Base-by-base conservation (phyloP, 2,113 vertebrate species). In the Trematocara nigrifrons region DNA sequence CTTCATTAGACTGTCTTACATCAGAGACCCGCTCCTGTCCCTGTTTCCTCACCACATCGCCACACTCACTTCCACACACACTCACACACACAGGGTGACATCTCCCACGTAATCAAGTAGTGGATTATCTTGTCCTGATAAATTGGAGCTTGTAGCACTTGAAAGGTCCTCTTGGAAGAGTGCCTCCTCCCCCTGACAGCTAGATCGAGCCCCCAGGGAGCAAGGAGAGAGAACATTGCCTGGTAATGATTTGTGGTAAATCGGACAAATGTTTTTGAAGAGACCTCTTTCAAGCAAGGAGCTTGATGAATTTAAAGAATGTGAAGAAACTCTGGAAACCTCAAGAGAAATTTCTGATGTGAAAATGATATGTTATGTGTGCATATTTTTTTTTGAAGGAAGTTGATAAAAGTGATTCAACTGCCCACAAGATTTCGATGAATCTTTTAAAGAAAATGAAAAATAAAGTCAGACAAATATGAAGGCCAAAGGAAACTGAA, bases 51-150 rank as follows among this genome's bases (percentile, higher is more conserved):
- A 52, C 57, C 26, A 80, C 89, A 76, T 54, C 59, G 20, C 74
- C 81, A 76, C 69, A 81, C 85, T 66, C 79, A 45, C 82, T 35
- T 26, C 47, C 11, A 54, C 87, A 79, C 61, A 74, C 87, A 86
- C 82, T 89, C 64, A 45, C 94, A 93, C 83, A 20, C 91, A 89
- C 86, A 93, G 87, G 88, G 90, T 95, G 94, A 95, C 95, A 95
- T 95, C 94, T 96, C 88, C 93, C 84, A 95, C 95, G 94, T 96
- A 94, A 96, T 96, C 95, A 95, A 97, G 93, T 93, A 85, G 91
- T 91, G 94, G 95, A 96, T 96, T 97, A 96, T 96, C 95, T 96
- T 95, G 95, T 96, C 91, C 95, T 96, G 96, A 95, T 96, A 96
- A 96, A 97, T 95, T 96, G 96, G 95, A 96, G 94, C 91, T 69